A percentile compares a stretch with the other conserved stretches of the same genome.
phyloP scores from a whole-genome alignment of 92 coral and sea anemone species.

The Phenganax marumi region DNA sequence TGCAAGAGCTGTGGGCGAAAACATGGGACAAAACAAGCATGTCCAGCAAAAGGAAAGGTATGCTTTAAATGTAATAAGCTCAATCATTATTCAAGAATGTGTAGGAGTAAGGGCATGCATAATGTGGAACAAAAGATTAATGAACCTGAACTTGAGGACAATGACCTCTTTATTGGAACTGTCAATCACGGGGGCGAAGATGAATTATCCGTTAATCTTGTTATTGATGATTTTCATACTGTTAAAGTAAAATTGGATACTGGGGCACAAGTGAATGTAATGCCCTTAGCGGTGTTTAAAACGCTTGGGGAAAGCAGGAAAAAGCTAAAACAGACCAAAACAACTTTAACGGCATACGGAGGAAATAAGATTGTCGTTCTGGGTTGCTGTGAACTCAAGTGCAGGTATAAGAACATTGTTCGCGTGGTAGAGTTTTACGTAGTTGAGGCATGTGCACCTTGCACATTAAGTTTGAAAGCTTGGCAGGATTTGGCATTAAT shows the following conservation, averaged over 20 bases:
- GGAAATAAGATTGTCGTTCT: not conserved
- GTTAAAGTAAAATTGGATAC: slow-evolving; percentile 6
- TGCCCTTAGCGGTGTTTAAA: not conserved
- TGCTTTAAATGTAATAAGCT: no score
- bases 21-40: no score
- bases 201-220: no score
- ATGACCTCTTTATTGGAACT: no score
- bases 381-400: not conserved
- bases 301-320: not conserved
- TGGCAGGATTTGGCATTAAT: not conserved
- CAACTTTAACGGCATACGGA: not conserved
- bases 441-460: not conserved
- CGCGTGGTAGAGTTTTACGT: not conserved
- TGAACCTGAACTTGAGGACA: no score
- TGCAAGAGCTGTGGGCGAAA: no score
- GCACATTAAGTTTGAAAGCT: not conserved
- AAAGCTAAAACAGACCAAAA: not conserved
- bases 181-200: no score
- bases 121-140: no score
- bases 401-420: not conserved
- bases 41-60: no score
- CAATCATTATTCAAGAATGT: no score
- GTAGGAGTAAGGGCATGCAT: no score
- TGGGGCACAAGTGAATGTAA: slow-evolving; percentile 11
- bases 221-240: no score